These are phyloP conservation scores for Menura novaehollandiae DNA, from an alignment of 2,113 vertebrate genomes.

Conservation along the genomic window DNA sequence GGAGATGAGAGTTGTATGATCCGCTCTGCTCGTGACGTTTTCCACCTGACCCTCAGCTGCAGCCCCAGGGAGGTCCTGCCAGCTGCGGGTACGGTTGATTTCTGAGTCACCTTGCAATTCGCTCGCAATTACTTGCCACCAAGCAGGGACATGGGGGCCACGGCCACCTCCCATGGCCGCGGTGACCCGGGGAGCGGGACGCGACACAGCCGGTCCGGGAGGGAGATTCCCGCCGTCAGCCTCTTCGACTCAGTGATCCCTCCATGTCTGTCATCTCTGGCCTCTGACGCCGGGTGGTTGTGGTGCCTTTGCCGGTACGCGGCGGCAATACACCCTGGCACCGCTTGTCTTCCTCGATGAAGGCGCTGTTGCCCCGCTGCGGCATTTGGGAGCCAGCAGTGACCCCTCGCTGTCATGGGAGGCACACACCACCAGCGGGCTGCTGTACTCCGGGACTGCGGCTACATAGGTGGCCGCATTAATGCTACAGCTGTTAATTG, in stretches of 20 bases:
- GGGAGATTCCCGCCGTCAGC: not conserved
- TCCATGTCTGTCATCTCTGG: accelerated
- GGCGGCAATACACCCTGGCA: accelerated
- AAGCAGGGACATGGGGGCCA: not conserved
- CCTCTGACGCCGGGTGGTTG: not conserved
- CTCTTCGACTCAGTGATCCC: accelerated
- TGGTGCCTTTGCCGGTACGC: not conserved
- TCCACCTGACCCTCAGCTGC: not conserved
- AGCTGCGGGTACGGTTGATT: not conserved
- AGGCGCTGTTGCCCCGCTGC: accelerated
- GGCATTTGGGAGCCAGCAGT: not conserved
- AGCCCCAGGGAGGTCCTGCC: not conserved
- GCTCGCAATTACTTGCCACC: not conserved
- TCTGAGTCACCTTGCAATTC: not conserved
- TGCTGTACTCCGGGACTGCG: accelerated
- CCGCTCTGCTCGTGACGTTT: not conserved
- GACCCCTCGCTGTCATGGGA: not conserved
- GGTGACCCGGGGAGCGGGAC: not conserved
- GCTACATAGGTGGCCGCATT: accelerated
- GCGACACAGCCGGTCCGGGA: accelerated
- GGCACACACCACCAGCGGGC: accelerated
- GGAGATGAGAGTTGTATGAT: not conserved
- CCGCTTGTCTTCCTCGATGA: accelerated
- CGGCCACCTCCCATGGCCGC: not conserved
- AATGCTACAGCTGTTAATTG: not conserved